phyloP scores from a whole-genome alignment of 2,888 invertebrate genomes.

The Poecilobothrus nobilitatus region DNA sequence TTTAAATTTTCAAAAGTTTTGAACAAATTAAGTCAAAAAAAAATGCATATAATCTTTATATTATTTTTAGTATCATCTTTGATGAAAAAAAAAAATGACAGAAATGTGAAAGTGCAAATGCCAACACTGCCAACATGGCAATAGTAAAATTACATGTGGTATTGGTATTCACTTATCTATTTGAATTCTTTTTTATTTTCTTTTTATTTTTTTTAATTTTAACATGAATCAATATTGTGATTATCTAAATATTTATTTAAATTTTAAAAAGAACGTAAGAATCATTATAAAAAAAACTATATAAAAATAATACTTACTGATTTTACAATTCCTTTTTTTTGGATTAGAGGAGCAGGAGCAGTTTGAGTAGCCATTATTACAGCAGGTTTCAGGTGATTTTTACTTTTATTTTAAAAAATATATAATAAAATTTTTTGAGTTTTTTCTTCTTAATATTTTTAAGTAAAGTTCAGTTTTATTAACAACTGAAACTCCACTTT shows the following conservation, averaged over 20 bases:
- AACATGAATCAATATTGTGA: no score
- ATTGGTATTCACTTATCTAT: not conserved
- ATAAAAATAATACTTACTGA: conserved; percentile 33
- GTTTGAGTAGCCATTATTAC: conserved; percentile 32
- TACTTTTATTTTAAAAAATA: not conserved
- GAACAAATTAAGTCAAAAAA: no score
- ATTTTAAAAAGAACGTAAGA: no score
- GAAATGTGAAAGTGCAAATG: conserved; percentile 6
- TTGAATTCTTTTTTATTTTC: conserved; percentile 10
- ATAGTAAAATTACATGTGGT: conserved; percentile 3
- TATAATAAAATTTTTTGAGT: not conserved
- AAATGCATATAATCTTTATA: no score
- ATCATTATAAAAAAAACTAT: no score
- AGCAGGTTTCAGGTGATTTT: not conserved
- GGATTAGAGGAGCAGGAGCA: conserved; percentile 32
- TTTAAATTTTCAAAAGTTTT: no score
- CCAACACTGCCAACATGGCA: conserved; percentile 4
- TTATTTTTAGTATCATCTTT: no score
- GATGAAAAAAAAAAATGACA: not conserved
- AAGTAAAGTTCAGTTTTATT: not conserved
- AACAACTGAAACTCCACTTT: not conserved
- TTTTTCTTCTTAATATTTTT: not conserved
- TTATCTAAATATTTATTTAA: no score
- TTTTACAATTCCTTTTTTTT: conserved; percentile 40
- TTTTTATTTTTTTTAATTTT: no score